These are phyloP conservation scores for Periparus ater DNA, from an alignment of 2,797 vertebrate genomes.

Conservation along the genomic window DNA sequence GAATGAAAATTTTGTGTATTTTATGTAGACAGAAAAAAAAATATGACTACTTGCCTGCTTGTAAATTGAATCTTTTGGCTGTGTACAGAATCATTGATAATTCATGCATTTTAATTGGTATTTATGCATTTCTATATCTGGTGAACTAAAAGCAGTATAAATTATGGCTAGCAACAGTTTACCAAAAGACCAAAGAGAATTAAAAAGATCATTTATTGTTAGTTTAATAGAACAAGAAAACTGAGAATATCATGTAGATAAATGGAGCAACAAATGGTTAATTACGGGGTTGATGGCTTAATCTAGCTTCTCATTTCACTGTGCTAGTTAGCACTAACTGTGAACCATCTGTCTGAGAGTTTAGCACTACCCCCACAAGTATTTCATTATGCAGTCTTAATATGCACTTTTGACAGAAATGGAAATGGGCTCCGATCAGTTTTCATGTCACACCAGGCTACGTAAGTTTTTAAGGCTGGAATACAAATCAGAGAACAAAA, in stretches of 20 bases:
- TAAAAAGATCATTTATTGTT: conserved; percentile 41
- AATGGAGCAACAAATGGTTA: conserved; percentile 71
- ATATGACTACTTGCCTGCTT: background rate
- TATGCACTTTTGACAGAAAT: conserved; percentile 62
- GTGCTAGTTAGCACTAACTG: conserved; percentile 68
- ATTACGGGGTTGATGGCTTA: conserved; percentile 66
- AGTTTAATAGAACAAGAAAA: conserved; percentile 43
- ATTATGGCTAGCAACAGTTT: conserved; percentile 6
- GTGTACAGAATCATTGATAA: background rate
- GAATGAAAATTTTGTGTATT: conserved; percentile 27
- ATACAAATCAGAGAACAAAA: conserved; percentile 57
- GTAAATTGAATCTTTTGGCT: conserved; percentile 32
- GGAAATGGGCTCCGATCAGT: conserved; percentile 58
- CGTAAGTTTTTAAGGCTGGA: conserved; percentile 46
- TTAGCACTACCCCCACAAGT: conserved; percentile 68
- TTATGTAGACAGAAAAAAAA: background rate
- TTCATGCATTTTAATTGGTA: conserved; percentile 44
- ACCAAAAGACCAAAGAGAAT: conserved; percentile 26
- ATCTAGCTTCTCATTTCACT: conserved; percentile 69
- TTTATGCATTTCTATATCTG: conserved; percentile 31
- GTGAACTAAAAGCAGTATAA: conserved; percentile 21
- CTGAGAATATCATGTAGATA: conserved; percentile 25
- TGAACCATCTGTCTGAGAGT: conserved; percentile 74
- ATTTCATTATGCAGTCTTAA: conserved; percentile 67
- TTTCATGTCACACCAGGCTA: conserved; percentile 60